Conservation (phyloP, 2,888 invertebrate species). For the Criorhina ranunculi region DNA sequence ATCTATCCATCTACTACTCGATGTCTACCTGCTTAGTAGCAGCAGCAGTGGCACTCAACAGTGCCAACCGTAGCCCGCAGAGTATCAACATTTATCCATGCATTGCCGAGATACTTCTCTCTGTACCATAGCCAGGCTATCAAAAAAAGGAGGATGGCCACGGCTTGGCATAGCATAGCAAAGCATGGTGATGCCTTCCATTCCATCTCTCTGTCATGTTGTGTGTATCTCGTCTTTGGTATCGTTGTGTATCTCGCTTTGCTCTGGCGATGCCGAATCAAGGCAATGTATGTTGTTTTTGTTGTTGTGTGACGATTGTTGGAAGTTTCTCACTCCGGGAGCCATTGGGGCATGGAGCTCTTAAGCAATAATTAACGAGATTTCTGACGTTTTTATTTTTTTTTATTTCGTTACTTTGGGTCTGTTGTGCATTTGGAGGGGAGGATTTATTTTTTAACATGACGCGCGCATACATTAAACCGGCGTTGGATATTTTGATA, state of each 20-base stretch:
- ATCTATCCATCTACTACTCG: slow-evolving; percentile 32
- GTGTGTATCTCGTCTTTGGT: not conserved
- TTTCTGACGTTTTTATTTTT: slow-evolving; percentile 34
- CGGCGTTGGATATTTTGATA: slow-evolving; percentile 12
- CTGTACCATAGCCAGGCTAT: slow-evolving; percentile 13
- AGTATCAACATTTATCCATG: slow-evolving; percentile 59
- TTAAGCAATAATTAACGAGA: slow-evolving; percentile 72
- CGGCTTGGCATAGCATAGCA: slow-evolving; percentile 13
- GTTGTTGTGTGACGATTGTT: slow-evolving; percentile 46
- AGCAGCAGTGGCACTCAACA: slow-evolving; percentile 23
- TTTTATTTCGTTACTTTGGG: not conserved
- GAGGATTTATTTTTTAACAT: slow-evolving; percentile 14
- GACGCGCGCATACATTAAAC: slow-evolving; percentile 32
- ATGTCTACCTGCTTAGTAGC: slow-evolving; percentile 58
- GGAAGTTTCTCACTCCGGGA: slow-evolving; percentile 45
- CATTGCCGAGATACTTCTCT: slow-evolving; percentile 59
- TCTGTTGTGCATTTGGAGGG: slow-evolving; percentile 1
- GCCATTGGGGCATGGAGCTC: slow-evolving; percentile 21
- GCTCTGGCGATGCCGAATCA: slow-evolving; percentile 41
- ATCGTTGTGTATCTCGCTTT: slow-evolving; percentile 26
- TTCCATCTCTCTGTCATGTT: slow-evolving; percentile 47
- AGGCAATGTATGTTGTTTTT: slow-evolving; percentile 52
- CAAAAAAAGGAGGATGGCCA: slow-evolving; percentile 20
- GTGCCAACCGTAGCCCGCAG: slow-evolving; percentile 35
- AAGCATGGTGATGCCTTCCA: slow-evolving; percentile 12